Evolutionary conservation across 2,797 vertebrate genomes (phyloP), one percentile per base, ranked within the genome.

Genomic region (Sebastes goodei): DNA sequence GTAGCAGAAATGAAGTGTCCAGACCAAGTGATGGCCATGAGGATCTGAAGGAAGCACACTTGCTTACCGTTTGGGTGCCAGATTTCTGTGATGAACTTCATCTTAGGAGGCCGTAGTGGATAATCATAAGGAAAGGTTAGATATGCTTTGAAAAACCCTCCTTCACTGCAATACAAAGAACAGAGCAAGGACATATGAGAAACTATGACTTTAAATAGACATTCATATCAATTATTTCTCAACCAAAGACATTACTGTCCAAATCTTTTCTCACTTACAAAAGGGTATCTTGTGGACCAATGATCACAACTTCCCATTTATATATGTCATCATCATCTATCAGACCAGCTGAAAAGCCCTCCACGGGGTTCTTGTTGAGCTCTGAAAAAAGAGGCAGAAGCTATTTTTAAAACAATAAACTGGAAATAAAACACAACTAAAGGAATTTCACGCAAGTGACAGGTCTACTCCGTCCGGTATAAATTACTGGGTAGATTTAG

Each of bases 11-110:
- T 59, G 1, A 1, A 62, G 72, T 59, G 29, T 35, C 4, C 17
- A 82, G 20, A 63, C 6, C 62, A 66, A 21, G 8, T 27, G 59
- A 52, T n/a, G 5, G 10, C 15, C 56, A 11, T n/a, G 7, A 17
- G 29, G 63, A 74, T 76, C n/a, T 42, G 14, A 2, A 25, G 17
- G 8, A 21, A 42, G 27, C 1, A 67, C 77, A 32, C n/a, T 55
- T 7, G 11, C 80, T 95, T 93, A 96, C 96, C 96, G 66, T 97
- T 97, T 56, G 96, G 96, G 84, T 97, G 96, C 96, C 96, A 97
- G 82, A 97, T 93, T 94, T 97, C 96, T 15, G 96, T 96, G 79
- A 96, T 95, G 85, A 97, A 97, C 84, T 96, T 96, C 96, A 97
- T 96, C 93, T 97, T 96, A 10, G 96, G 96, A 87, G 96, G 96